phyloP scores from a whole-genome alignment of 2,113 vertebrate genomes.

The Phainopepla nitens region DNA sequence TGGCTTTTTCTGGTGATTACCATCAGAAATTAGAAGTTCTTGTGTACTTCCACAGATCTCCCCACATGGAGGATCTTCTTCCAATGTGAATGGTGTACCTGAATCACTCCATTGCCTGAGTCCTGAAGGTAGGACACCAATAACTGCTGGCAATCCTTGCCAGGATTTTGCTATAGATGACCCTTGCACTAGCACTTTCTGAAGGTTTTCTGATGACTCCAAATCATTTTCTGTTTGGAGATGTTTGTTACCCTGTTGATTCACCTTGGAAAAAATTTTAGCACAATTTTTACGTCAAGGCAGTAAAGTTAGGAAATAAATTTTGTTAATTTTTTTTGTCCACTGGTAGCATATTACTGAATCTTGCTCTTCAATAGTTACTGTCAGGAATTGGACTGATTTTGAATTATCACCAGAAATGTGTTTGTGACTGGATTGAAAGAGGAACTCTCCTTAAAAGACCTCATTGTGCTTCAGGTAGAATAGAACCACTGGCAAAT shows the following conservation, averaged over 20 bases:
- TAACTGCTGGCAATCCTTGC: not conserved
- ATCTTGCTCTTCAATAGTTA: not conserved
- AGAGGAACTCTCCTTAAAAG: not conserved
- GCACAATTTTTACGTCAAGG: fast-evolving
- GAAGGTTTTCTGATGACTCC: not conserved
- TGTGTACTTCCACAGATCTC: slow-evolving; percentile 68
- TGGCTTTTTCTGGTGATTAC: not conserved
- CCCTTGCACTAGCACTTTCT: not conserved
- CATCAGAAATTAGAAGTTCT: not conserved
- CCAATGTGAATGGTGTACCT: slow-evolving; percentile 82
- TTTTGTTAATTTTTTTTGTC: not conserved
- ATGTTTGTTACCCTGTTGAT: not conserved
- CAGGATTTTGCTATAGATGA: not conserved
- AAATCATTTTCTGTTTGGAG: not conserved
- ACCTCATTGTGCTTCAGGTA: not conserved
- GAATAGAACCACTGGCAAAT: not conserved
- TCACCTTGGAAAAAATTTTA: not conserved
- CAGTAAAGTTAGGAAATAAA: not conserved
- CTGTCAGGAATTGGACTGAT: not conserved
- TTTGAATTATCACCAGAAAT: not conserved
- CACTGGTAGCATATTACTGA: not conserved
- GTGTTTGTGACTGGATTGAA: not conserved
- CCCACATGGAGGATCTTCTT: slow-evolving; percentile 75
- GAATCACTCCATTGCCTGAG: slow-evolving; percentile 76
- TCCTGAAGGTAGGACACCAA: slow-evolving; percentile 82